These are phyloP conservation scores for Terebella lapidaria DNA, from an alignment of 2,888 invertebrate species.

Conservation along the genomic window DNA sequence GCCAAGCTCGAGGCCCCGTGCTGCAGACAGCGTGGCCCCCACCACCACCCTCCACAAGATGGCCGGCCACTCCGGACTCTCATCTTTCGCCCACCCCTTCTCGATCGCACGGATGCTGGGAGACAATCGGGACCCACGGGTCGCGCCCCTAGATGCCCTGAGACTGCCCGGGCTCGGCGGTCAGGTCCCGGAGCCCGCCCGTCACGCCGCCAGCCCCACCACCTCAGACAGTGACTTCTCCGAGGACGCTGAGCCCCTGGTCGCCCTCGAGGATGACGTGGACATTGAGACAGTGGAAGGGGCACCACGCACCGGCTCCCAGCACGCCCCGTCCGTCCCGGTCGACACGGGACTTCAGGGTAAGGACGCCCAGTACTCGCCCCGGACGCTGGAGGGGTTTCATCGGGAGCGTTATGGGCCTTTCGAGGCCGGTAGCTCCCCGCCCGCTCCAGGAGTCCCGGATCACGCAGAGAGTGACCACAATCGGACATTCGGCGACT, in stretches of 20 bases:
- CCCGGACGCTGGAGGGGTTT: too few species aligned
- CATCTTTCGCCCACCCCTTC: constrained; percentile 15
- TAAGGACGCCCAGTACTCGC: too few species aligned
- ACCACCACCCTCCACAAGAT: too few species aligned
- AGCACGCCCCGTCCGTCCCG: not conserved
- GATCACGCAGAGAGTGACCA: too few species aligned
- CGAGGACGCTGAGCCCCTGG: not conserved
- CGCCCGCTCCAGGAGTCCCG: too few species aligned
- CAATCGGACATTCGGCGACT: too few species aligned
- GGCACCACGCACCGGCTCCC: not conserved
- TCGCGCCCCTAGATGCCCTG: not conserved
- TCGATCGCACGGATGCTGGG: constrained; percentile 21
- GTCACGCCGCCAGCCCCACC: too few species aligned
- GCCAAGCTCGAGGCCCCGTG: too few species aligned
- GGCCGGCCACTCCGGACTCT: not conserved
- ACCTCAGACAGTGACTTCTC: too few species aligned
- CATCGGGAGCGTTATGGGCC: too few species aligned
- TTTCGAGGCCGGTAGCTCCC: too few species aligned
- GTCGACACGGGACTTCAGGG: constrained; percentile 1
- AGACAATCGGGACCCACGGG: constrained; percentile 3
- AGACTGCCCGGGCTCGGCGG: not conserved
- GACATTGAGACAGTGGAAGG: not conserved
- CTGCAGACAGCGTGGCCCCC: too few species aligned
- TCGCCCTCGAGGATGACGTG: not conserved
- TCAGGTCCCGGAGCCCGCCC: not conserved